phyloP scores from a whole-genome alignment of 2,888 invertebrate genomes.

The Synergus umbraculus region DNA sequence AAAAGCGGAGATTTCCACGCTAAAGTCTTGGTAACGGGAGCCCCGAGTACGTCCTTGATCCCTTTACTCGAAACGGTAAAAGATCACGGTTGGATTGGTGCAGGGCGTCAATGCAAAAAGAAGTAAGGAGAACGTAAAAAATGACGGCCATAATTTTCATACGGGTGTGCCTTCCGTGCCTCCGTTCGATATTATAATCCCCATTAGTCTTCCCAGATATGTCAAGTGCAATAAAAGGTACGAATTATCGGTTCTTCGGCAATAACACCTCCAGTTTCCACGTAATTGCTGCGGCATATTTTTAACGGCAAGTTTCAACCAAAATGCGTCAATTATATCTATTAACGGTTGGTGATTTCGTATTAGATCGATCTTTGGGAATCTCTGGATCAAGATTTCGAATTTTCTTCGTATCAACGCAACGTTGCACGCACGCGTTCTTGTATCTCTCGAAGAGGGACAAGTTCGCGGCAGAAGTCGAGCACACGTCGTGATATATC shows the following conservation, averaged over 20 bases:
- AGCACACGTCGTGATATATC: slow-evolving; percentile 58
- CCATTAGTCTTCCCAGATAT: slow-evolving; percentile 28
- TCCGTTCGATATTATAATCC: slow-evolving; percentile 31
- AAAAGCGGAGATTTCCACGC: not conserved
- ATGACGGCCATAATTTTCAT: slow-evolving; percentile 30
- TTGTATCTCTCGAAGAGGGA: slow-evolving; percentile 17
- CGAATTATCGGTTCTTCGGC: slow-evolving; percentile 17
- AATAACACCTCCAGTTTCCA: not conserved
- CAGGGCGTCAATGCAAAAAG: slow-evolving; percentile 13
- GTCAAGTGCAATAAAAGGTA: slow-evolving; percentile 10
- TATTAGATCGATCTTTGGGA: slow-evolving; percentile 4
- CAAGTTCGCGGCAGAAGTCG: slow-evolving; percentile 46
- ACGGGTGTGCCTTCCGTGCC: slow-evolving; percentile 33
- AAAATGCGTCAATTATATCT: not conserved
- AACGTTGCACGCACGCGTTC: slow-evolving; percentile 20
- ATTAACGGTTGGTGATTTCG: not conserved
- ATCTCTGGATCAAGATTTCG: slow-evolving; percentile 22
- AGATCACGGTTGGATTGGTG: not conserved
- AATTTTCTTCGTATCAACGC: slow-evolving; percentile 3
- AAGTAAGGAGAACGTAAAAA: slow-evolving; percentile 26
- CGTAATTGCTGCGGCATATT: not conserved
- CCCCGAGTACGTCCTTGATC: slow-evolving; percentile 13
- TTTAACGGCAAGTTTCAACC: not conserved
- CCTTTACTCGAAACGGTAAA: slow-evolving; percentile 9
- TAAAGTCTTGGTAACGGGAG: not conserved